Evolutionary conservation across 2,797 vertebrate genomes (phyloP), one percentile per base, ranked within the genome.

Genomic region (Cynodonichthys magdalenae): DNA sequence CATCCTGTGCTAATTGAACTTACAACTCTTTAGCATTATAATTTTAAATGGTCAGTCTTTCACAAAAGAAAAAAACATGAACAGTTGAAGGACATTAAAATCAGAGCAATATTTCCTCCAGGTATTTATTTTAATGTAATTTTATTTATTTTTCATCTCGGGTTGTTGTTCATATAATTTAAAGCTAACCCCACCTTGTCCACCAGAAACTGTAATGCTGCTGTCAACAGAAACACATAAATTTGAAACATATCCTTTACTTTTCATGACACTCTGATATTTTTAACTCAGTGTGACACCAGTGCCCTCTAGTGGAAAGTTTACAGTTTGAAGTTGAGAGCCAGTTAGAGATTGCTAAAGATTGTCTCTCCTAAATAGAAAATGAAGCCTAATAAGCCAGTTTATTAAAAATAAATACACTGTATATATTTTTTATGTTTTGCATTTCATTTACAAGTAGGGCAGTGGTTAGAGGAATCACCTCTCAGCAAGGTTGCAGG

Each of bases 281-380:
- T 64, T 66, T 24, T 53, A 72, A 53, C 5, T 20, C 6, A 41
- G 39, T 63, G 76, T 77, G 72, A 81, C 77, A 74, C 71, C 60
- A 90, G 76, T 88, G 91, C 89, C 90, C 89, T 87, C 93, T 92
- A 60, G 79, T 87, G 89, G 83, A 67, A 6, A 12, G 14, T 11
- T 48, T 11, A 50, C 19, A 54, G 36, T 59, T 53, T 11, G 14
- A 7, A 57, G 52, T 0, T 12, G 5, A 49, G 9, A 18, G 39
- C 5, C 18, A 36, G 15, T 27, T 53, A 42, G 28, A 1, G 10
- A 27, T 3, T 39, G 36, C 36, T 15, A 17, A 7, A 36, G 19
- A 61, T 31, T 62, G 34, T 31, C 11, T 39, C 31, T 27, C 3
- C 39, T 31, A 47, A 39, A 39, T 39, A 39, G 3, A 39, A 12